Percentiles rank a stretch among this genome's conserved stretches.
Evolutionary conservation across 2,797 vertebrate species (phyloP).

Genomic region (Myioborus melanocephalus): DNA sequence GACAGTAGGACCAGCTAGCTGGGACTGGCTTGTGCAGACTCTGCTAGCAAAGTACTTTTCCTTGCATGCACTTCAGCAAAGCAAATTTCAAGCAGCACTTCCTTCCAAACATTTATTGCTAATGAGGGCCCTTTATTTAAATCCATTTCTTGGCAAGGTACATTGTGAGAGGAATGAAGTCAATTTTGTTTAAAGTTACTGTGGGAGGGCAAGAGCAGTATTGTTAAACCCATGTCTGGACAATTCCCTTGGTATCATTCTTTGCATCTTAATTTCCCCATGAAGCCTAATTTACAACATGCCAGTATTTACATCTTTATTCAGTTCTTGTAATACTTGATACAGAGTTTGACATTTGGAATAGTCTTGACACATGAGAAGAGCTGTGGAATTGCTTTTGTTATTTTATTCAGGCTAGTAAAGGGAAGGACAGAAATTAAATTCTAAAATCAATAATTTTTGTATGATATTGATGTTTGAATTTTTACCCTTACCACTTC

Average conservation of each 20-base stretch:
- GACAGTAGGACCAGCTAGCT: not conserved
- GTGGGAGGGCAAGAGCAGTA: not conserved
- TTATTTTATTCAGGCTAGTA: not conserved
- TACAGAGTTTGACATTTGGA: not conserved
- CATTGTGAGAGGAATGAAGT: not conserved
- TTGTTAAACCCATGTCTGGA: constrained; percentile 26
- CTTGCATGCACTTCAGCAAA: not conserved
- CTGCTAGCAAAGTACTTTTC: not conserved
- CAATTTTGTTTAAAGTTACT: constrained; percentile 20
- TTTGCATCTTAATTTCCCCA: constrained; percentile 29
- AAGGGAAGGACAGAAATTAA: not conserved
- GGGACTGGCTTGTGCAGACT: not conserved
- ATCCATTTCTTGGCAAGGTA: not conserved
- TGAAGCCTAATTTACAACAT: constrained; percentile 15
- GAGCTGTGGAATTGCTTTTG: not conserved
- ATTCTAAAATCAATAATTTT: not conserved
- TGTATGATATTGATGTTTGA: not conserved
- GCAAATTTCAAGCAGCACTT: constrained; percentile 9
- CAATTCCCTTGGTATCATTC: not conserved
- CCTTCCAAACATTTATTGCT: constrained; percentile 23
- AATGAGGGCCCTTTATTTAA: constrained; percentile 30
- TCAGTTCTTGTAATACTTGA: not conserved
- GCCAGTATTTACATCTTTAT: constrained; percentile 9
- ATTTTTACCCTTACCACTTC: not conserved
- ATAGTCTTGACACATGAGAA: not conserved